phyloP scores from a whole-genome alignment of 2,888 invertebrate genomes.

The Diarsia mendica region DNA sequence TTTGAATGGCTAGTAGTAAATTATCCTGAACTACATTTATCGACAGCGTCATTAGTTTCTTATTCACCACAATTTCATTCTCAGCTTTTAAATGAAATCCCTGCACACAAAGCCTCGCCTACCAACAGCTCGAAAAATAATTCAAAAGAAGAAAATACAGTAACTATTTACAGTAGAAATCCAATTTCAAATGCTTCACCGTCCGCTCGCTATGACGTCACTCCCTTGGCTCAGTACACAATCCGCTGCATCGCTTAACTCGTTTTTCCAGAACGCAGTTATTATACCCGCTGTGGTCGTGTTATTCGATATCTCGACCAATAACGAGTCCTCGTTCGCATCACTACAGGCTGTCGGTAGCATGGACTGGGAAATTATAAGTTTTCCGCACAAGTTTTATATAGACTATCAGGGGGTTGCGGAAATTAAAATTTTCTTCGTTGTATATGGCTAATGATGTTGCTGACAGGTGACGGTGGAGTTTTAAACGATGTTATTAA shows the following conservation, averaged over 20 bases:
- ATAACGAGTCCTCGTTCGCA: conserved; percentile 65
- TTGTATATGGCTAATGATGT: conserved; percentile 26
- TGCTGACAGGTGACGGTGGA: conserved; percentile 14
- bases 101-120: conserved; percentile 14
- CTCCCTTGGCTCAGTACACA: conserved; percentile 43
- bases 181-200: conserved; percentile 56
- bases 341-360: conserved; percentile 62
- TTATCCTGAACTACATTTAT: too few relatives aligned
- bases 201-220: conserved; percentile 45
- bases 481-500: conserved; percentile 4
- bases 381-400: conserved; percentile 43
- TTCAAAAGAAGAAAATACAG: conserved; percentile 40
- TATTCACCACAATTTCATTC: neutral
- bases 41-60: neutral
- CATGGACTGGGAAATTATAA: conserved; percentile 59
- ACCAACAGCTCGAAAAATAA: conserved; percentile 25
- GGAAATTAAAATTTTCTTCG: conserved; percentile 46
- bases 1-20: too few relatives aligned
- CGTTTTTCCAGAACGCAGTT: conserved; percentile 49
- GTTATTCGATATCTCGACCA: conserved; percentile 65
- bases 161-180: conserved; percentile 53
- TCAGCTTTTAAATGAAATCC: conserved; percentile 9
- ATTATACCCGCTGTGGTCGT: conserved; percentile 52
- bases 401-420: conserved; percentile 43
- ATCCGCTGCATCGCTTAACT: conserved; percentile 54